These are phyloP conservation scores for Galaxias olidus DNA, from an alignment of 2,797 vertebrate species.

Conservation along the genomic window DNA sequence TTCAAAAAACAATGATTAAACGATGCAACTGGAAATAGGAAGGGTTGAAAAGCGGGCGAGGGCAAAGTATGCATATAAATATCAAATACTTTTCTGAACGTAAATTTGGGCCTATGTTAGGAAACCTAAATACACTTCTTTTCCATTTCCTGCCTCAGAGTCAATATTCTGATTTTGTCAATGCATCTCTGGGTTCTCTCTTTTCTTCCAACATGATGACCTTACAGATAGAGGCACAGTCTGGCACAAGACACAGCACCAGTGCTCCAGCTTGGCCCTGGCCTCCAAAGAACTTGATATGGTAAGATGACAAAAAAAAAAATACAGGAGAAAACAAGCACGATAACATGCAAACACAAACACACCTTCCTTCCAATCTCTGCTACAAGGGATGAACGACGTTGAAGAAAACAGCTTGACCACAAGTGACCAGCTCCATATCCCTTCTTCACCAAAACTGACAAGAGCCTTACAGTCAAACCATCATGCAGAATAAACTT, in stretches of 20 bases:
- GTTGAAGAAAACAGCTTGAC: background rate
- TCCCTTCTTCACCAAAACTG: background rate
- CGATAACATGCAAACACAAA: background rate
- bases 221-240: slow-evolving; percentile 21
- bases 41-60: no score
- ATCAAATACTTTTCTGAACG: background rate
- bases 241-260: slow-evolving; percentile 30
- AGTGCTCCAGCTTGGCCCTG: slow-evolving; percentile 12
- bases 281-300: slow-evolving; percentile 58
- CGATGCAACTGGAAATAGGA: no score
- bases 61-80: slow-evolving; percentile 4
- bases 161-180: slow-evolving; percentile 18
- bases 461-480: background rate
- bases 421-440: slow-evolving; percentile 4
- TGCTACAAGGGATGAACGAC: background rate
- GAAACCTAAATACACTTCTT: background rate
- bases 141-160: slow-evolving; percentile 7
- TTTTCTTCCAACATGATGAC: slow-evolving; percentile 20
- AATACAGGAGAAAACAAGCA: no score
- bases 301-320: slow-evolving; percentile 77
- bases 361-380: no score
- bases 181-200: slow-evolving; percentile 36
- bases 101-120: background rate
- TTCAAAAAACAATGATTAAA: slow-evolving; percentile 4
- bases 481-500: no score